Conservation (phyloP, 1,140 invertebrate species). For the Anoplolepis gracilipes region DNA sequence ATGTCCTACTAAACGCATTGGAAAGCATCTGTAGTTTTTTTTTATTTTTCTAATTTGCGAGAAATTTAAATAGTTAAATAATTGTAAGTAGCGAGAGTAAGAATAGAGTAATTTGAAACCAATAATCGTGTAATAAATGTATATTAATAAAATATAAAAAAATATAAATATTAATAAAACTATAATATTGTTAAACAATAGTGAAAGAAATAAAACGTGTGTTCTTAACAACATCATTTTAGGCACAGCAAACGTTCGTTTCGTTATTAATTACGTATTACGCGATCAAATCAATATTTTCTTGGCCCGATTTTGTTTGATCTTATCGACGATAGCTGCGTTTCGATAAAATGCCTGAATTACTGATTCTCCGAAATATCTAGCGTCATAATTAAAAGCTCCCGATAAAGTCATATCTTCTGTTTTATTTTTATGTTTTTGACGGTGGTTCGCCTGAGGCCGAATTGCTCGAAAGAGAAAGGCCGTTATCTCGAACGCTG, state of each 20-base stretch:
- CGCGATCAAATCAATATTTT: neutral
- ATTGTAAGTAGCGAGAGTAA: too few relatives aligned
- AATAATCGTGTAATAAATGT: neutral
- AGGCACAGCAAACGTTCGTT: neutral
- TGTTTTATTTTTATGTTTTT: constrained; percentile 43
- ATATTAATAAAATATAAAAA: too few relatives aligned
- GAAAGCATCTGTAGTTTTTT: neutral
- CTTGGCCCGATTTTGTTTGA: neutral
- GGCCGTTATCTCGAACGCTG: constrained; percentile 40
- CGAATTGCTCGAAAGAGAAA: constrained; percentile 27
- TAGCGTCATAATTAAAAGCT: constrained; percentile 44
- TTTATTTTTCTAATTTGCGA: neutral
- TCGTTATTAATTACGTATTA: neutral
- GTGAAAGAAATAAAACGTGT: neutral
- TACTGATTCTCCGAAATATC: constrained; percentile 28
- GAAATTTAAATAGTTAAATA: neutral
- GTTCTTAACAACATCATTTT: neutral
- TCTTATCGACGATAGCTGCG: neutral
- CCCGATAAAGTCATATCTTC: constrained; percentile 51
- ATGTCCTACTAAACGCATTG: too few relatives aligned
- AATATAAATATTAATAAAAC: too few relatives aligned
- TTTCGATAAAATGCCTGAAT: constrained; percentile 26
- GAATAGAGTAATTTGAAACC: neutral
- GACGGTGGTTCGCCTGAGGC: neutral
- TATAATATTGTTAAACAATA: neutral